Percentiles rank a stretch among this genome's conserved stretches.
Conservation (phyloP, 2,888 invertebrate species). For the Mesoligia furuncula region DNA sequence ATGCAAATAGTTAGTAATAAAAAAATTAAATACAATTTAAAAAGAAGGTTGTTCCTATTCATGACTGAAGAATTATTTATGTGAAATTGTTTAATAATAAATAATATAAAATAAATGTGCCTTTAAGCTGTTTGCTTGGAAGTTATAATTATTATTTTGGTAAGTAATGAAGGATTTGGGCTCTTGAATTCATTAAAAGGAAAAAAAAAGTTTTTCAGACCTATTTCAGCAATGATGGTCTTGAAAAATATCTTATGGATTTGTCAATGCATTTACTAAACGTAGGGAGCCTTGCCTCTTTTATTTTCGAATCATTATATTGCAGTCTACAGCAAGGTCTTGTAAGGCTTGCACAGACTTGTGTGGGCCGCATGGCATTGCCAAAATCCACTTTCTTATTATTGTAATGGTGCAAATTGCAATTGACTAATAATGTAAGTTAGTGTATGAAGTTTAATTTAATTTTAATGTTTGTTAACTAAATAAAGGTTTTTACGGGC, state of each 20-base stretch:
- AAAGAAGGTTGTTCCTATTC: slow-evolving; percentile 52
- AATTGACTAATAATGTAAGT: slow-evolving; percentile 52
- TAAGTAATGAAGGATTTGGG: neutral
- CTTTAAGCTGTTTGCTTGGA: slow-evolving; percentile 41
- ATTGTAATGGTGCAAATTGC: slow-evolving; percentile 52
- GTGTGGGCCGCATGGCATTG: no score
- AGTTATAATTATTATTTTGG: slow-evolving; percentile 10
- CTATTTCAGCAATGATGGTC: neutral
- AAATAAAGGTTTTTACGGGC: slow-evolving; percentile 61
- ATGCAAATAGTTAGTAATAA: slow-evolving; percentile 22
- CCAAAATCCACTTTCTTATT: neutral
- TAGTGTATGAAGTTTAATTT: slow-evolving; percentile 57
- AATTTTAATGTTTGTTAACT: slow-evolving; percentile 60
- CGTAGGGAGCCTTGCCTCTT: neutral
- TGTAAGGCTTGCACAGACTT: neutral
- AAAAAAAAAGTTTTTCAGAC: neutral
- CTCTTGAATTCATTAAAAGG: neutral
- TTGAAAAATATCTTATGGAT: neutral
- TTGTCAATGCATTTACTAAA: neutral
- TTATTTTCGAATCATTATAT: neutral
- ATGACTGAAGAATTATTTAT: slow-evolving; percentile 53
- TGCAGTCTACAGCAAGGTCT: neutral
- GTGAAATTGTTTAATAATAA: slow-evolving; percentile 29
- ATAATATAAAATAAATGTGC: slow-evolving; percentile 37
- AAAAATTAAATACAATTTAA: slow-evolving; percentile 38